Percentiles rank a stretch among this genome's conserved stretches.
These are phyloP conservation scores for Cotesia vestalis DNA, from an alignment of 1,140 invertebrate genomes.

Conservation along the genomic window DNA sequence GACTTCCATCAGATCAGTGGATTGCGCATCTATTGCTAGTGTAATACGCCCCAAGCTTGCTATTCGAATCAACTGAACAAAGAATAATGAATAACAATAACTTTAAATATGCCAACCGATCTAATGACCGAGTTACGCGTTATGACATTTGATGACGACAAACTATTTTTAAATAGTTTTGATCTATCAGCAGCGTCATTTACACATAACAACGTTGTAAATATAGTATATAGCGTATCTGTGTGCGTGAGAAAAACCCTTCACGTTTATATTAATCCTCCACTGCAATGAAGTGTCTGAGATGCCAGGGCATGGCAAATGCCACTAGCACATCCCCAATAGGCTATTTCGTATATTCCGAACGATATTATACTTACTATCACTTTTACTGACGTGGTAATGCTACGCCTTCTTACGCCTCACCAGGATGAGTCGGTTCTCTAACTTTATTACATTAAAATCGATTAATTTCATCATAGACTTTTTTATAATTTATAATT, in stretches of 20 bases:
- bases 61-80: neutral
- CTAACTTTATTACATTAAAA: too few species aligned
- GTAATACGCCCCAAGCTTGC: neutral
- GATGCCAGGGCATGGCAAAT: conserved; percentile 20
- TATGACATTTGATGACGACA: conserved; percentile 7
- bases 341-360: conserved; percentile 2
- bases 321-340: conserved; percentile 34
- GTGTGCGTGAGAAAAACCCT: conserved; percentile 6
- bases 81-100: conserved; percentile 1
- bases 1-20: too few species aligned
- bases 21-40: too few species aligned
- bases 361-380: neutral
- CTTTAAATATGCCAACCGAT: neutral
- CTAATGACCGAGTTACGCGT: conserved; percentile 1
- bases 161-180: neutral
- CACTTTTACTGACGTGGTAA: neutral
- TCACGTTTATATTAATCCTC: neutral
- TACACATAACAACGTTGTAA: neutral
- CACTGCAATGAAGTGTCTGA: neutral
- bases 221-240: neutral
- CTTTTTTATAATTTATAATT: too few species aligned
- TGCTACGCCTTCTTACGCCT: too few species aligned
- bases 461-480: too few species aligned
- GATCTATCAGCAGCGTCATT: too few species aligned
- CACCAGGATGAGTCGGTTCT: too few species aligned